These are phyloP conservation scores for Malurus melanocephalus DNA, from an alignment of 2,113 vertebrate genomes.

Conservation along the genomic window DNA sequence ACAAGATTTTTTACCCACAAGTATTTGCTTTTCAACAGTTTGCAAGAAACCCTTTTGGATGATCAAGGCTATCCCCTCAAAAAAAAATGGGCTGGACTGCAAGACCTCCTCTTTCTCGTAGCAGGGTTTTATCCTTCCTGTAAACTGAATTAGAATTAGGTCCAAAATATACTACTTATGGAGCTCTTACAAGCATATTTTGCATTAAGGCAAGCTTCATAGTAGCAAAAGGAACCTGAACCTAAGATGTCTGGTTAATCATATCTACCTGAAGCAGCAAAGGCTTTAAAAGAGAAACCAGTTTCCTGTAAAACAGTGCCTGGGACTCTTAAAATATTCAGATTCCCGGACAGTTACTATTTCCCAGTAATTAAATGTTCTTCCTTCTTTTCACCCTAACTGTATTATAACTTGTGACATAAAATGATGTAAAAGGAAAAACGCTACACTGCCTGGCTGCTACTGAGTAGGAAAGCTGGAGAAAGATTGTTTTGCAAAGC, in stretches of 20 bases:
- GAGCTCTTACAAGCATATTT: neutral
- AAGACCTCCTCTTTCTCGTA: neutral
- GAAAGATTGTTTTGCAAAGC: neutral
- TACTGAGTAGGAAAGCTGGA: neutral
- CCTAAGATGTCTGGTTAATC: neutral
- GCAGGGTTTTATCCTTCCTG: neutral
- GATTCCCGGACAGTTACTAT: neutral
- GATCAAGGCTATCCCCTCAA: neutral
- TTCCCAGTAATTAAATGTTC: conserved; percentile 1
- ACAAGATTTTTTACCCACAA: neutral
- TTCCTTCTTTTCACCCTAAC: neutral
- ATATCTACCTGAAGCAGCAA: neutral
- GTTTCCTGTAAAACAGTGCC: neutral
- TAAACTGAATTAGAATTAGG: neutral
- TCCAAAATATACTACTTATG: neutral
- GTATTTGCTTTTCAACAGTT: neutral
- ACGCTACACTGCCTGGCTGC: neutral
- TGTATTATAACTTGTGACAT: neutral
- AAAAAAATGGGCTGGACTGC: neutral
- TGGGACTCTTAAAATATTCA: neutral
- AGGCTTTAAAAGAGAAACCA: neutral
- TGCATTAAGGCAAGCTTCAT: neutral
- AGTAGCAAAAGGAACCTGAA: neutral
- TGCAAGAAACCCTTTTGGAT: neutral
- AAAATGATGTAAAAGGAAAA: neutral